phyloP scores from a whole-genome alignment of 2,797 vertebrate genomes.

The Sebastes diaconus region DNA sequence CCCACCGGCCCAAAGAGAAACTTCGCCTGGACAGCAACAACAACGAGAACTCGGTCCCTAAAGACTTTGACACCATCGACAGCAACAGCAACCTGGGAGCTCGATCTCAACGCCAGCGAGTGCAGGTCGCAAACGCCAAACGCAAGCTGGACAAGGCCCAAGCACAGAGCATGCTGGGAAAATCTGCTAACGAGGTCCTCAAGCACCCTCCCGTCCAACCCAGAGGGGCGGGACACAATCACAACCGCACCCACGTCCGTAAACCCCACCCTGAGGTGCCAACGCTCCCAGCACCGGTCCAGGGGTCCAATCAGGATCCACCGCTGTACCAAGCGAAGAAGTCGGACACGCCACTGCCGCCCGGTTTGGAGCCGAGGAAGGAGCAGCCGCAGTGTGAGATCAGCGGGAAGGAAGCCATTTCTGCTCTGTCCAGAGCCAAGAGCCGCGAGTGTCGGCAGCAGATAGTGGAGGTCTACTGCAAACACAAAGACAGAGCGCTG shows the following conservation, averaged over 20 bases:
- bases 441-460: slow-evolving; percentile 91
- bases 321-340: slow-evolving; percentile 45
- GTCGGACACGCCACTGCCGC: slow-evolving; percentile 5
- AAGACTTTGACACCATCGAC: slow-evolving; percentile 95
- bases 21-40: slow-evolving; percentile 91
- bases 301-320: slow-evolving; percentile 41
- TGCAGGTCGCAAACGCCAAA: slow-evolving; percentile 50
- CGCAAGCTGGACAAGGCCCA: slow-evolving; percentile 86
- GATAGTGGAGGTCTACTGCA: slow-evolving; percentile 91
- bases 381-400: slow-evolving; percentile 88
- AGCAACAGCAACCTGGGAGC: slow-evolving; percentile 93
- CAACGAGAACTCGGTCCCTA: slow-evolving; percentile 96
- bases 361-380: slow-evolving; percentile 72
- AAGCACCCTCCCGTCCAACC: slow-evolving; percentile 50
- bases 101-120: slow-evolving; percentile 81
- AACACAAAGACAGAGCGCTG: slow-evolving; percentile 88
- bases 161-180: slow-evolving; percentile 77
- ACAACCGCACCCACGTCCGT: slow-evolving; percentile 31
- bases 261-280: slow-evolving; percentile 30
- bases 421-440: slow-evolving; percentile 90
- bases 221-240: slow-evolving; percentile 20
- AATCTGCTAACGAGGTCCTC: slow-evolving; percentile 81
- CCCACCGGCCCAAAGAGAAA: slow-evolving; percentile 92
- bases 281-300: not conserved
- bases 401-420: slow-evolving; percentile 93